Evolutionary conservation across 2,113 vertebrate species (phyloP).

Genomic region (Chaetodon auriga): DNA sequence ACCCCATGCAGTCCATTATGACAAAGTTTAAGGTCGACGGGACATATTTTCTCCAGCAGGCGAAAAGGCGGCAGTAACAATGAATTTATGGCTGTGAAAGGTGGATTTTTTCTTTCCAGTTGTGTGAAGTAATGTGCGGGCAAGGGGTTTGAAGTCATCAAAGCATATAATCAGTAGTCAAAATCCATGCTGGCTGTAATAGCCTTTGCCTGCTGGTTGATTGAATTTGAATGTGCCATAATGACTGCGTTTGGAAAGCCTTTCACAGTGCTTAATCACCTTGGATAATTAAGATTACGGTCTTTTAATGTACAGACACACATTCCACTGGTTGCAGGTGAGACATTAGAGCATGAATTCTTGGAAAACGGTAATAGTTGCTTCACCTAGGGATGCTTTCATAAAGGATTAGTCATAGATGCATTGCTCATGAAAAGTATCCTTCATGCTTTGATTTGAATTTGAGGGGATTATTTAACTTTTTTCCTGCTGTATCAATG

Average conservation of each 20-base stretch:
- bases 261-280: conserved; percentile 70
- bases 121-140: conserved; percentile 35
- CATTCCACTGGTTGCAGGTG: conserved; percentile 15
- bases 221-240: conserved; percentile 72
- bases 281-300: conserved; percentile 64
- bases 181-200: conserved; percentile 75
- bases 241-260: conserved; percentile 67
- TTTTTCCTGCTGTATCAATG: neutral
- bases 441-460: neutral
- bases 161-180: conserved; percentile 77
- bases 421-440: neutral
- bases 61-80: conserved; percentile 18
- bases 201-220: conserved; percentile 68
- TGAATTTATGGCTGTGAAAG: conserved; percentile 13
- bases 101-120: conserved; percentile 17
- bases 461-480: neutral
- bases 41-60: conserved; percentile 4
- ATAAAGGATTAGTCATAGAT: neutral
- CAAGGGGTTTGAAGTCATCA: conserved; percentile 61
- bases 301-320: conserved; percentile 45
- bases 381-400: neutral
- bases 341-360: neutral
- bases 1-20: conserved; percentile 13
- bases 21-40: conserved; percentile 4
- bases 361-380: conserved; percentile 3